These are phyloP conservation scores for Chaetorhynchus papuensis DNA, from an alignment of 2,113 vertebrate genomes.

Conservation along the genomic window DNA sequence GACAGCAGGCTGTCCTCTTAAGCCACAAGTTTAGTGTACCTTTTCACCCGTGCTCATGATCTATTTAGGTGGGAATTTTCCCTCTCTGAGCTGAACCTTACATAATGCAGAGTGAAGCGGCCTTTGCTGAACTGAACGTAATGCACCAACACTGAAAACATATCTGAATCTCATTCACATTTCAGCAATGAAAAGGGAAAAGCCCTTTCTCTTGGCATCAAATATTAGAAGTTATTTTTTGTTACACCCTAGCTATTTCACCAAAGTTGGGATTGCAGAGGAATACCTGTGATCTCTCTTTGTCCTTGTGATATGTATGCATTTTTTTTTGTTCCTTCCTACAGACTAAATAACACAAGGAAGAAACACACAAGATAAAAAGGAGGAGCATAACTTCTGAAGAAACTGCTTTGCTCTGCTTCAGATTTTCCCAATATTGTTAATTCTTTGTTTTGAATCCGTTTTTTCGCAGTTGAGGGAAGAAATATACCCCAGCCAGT, in stretches of 20 bases:
- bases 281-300: not conserved
- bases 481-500: slow-evolving; percentile 39
- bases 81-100: not conserved
- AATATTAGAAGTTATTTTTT: not conserved
- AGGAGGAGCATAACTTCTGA: slow-evolving; percentile 17
- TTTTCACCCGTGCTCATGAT: not conserved
- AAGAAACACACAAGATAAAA: not conserved
- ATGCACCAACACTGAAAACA: slow-evolving; percentile 1
- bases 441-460: slow-evolving; percentile 64
- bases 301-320: not conserved
- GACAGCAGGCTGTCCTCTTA: not conserved
- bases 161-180: slow-evolving; percentile 35
- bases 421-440: not conserved
- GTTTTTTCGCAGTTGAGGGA: slow-evolving; percentile 45
- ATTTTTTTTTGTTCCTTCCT: not conserved
- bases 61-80: slow-evolving; percentile 20
- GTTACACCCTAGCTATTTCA: not conserved
- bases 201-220: slow-evolving; percentile 26
- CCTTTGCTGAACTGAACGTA: not conserved
- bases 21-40: not conserved
- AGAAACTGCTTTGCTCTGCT: slow-evolving; percentile 14
- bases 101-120: not conserved
- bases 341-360: not conserved
- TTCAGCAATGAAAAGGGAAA: not conserved
- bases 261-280: not conserved